Conservation (phyloP, 2,797 vertebrate genomes). For the Hyperoplus lanceolatus region DNA sequence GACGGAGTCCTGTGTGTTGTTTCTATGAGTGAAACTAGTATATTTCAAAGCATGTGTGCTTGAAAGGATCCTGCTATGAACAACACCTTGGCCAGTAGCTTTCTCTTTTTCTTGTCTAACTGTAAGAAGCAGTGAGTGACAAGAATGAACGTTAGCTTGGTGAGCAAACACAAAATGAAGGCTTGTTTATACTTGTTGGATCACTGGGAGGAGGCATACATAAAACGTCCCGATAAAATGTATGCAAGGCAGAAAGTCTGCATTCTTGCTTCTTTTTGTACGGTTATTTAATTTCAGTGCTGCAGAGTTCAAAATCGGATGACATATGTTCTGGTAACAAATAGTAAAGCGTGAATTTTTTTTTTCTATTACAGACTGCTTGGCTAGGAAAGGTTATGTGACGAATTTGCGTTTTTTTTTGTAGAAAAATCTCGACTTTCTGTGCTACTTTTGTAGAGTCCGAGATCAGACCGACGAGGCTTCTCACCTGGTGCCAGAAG, state of each 20-base stretch:
- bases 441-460: conserved; percentile 86
- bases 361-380: background rate
- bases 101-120: conserved; percentile 8
- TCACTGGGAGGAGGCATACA: conserved; percentile 23
- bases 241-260: conserved; percentile 6
- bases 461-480: conserved; percentile 91
- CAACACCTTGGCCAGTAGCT: background rate
- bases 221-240: conserved; percentile 1
- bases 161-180: conserved; percentile 24
- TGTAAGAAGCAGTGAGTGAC: background rate
- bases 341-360: conserved; percentile 3
- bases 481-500: conserved; percentile 96
- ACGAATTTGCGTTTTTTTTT: conserved; percentile 3
- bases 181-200: conserved; percentile 52
- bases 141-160: conserved; percentile 1
- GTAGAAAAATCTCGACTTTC: background rate
- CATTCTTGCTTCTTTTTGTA: background rate
- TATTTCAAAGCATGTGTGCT: background rate
- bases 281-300: background rate
- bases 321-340: background rate
- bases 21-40: background rate
- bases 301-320: conserved; percentile 18
- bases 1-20: background rate
- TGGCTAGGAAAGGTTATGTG: background rate
- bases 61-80: conserved; percentile 6